Evolutionary conservation across 2,888 invertebrate species (phyloP), one percentile per base, ranked within the genome.

Genomic region (Seira ritae): DNA sequence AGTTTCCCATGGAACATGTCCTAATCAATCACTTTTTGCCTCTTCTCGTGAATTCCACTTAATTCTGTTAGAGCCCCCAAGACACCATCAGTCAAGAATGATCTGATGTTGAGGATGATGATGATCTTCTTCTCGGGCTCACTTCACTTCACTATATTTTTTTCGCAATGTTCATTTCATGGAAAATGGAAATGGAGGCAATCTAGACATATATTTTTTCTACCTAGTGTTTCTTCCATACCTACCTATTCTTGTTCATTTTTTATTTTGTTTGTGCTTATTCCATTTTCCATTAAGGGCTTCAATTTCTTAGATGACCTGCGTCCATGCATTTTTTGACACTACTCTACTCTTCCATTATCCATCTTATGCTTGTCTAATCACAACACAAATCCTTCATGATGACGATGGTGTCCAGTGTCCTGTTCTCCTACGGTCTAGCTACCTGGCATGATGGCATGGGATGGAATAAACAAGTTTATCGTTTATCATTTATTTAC

Each of bases 21-120:
- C 83, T 85, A 85, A 87, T 87, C 87, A 87, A 87, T 87, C 86
- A 87, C 86, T 87, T 75, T 83, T 79, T 76, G 86, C 85, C 82
- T 84, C 78, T 55, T n/a, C 55, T 55, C 81, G 73, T 75, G 85
- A 85, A 85, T 84, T 84, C 85, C 46, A 76, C 82, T 87, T 55
- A 84, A 87, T 87, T 87, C 87, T 73, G 60, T 70, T 23, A 46
- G 37, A 70, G 42, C 37, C 37, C 23, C 24, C 31, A 31, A 31
- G 22, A 67, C 24, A n/a, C 62, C 50, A 67, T 67, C 55, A 55
- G 3, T 55, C 55, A 55, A 55, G 8, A 8, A 31, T 31, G 31
- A 31, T 31, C 6, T 8, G 42, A 42, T 42, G 42, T 12, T n/a
- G n/a, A n/a, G 8, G 31, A 31, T 31, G 31, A 31, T 31, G 31